Conservation (phyloP, 2,888 invertebrate genomes). For the Chrysolina haemoptera region DNA sequence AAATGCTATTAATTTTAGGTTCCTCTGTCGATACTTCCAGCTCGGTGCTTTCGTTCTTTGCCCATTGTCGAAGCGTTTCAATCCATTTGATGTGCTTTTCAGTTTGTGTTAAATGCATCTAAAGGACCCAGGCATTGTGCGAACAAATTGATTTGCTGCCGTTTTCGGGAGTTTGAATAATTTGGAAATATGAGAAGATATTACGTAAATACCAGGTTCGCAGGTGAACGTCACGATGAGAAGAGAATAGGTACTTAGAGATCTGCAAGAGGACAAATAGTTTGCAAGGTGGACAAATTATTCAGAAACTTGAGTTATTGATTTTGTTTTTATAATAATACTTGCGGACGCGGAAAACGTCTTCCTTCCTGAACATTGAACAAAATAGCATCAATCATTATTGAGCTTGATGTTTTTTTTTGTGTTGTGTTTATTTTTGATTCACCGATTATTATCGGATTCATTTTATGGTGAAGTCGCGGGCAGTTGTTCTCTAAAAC, state of each 20-base stretch:
- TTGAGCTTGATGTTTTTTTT: too few species aligned
- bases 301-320: too few species aligned
- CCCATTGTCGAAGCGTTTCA: slow-evolving; percentile 50
- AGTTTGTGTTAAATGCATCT: slow-evolving; percentile 44
- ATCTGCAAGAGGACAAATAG: too few species aligned
- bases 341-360: too few species aligned
- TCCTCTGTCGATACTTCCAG: slow-evolving; percentile 60
- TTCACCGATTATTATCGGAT: too few species aligned
- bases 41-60: slow-evolving; percentile 56
- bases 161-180: slow-evolving; percentile 31
- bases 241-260: not conserved
- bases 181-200: slow-evolving; percentile 36
- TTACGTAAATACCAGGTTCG: slow-evolving; percentile 15
- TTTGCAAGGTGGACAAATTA: too few species aligned
- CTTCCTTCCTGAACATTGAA: too few species aligned
- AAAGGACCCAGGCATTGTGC: slow-evolving; percentile 31
- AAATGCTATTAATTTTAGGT: slow-evolving; percentile 61
- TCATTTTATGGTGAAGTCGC: too few species aligned
- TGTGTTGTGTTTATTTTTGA: too few species aligned
- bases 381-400: too few species aligned
- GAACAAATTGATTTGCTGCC: slow-evolving; percentile 43
- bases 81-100: slow-evolving; percentile 57
- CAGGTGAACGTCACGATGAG: slow-evolving; percentile 11
- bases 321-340: too few species aligned
- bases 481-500: too few species aligned